Percentiles rank a stretch among this genome's conserved stretches.
Evolutionary conservation across 2,888 invertebrate genomes (phyloP).

Genomic region (Epicampocera succincta): DNA sequence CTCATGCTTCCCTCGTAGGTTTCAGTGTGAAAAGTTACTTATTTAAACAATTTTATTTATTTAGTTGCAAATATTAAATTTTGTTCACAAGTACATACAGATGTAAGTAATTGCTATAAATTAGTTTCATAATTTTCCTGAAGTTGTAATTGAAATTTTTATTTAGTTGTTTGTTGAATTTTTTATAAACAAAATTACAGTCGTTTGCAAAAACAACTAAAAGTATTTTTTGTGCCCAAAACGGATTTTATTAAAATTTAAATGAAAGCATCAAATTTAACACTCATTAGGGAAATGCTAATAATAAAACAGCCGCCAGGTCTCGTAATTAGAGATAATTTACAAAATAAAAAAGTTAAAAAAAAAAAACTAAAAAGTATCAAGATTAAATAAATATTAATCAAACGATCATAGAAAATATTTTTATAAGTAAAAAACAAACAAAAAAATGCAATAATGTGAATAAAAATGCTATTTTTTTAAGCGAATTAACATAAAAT

Average conservation of each 20-base stretch:
- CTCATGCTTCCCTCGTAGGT: too few species aligned
- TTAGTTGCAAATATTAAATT: too few species aligned
- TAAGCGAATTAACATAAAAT: constrained; percentile 53
- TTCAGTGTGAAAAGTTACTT: too few species aligned
- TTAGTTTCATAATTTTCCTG: not conserved
- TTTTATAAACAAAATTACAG: not conserved
- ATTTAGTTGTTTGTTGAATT: constrained; percentile 12
- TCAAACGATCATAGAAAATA: constrained; percentile 26
- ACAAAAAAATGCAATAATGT: not conserved
- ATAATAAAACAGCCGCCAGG: constrained; percentile 5
- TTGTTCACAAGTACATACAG: too few species aligned
- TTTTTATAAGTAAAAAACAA: not conserved
- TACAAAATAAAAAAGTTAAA: not conserved
- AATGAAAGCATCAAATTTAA: constrained; percentile 39
- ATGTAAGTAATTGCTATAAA: too few species aligned
- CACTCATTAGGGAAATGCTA: constrained; percentile 53
- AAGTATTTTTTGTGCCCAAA: not conserved
- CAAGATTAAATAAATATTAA: constrained; percentile 42
- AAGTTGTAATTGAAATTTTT: constrained; percentile 28
- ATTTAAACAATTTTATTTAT: too few species aligned
- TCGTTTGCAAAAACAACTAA: not conserved
- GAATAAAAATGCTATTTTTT: not conserved
- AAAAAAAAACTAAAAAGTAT: not conserved
- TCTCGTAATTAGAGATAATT: constrained; percentile 37
- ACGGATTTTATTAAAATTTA: constrained; percentile 36